These are phyloP conservation scores for Enchytraeus crypticus DNA, from an alignment of 2,888 invertebrate species.

Conservation along the genomic window DNA sequence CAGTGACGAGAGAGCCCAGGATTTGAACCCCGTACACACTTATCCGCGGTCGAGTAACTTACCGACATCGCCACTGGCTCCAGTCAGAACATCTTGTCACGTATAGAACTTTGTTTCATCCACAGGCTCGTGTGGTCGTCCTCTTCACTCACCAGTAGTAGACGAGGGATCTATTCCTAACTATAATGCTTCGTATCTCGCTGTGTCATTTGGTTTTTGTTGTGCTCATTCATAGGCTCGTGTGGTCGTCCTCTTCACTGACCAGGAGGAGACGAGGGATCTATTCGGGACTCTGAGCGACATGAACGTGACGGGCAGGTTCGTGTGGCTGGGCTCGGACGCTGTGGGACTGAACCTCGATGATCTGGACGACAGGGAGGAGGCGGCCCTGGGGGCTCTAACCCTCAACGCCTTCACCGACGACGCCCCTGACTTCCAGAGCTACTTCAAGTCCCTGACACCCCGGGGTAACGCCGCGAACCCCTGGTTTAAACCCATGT, in stretches of 20 bases:
- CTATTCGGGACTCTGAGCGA: slow-evolving; percentile 29
- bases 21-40: too few relatives aligned
- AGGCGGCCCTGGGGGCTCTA: slow-evolving; percentile 29
- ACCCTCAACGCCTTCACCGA: slow-evolving; percentile 20
- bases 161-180: slow-evolving; percentile 26
- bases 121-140: slow-evolving; percentile 32
- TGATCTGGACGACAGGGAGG: slow-evolving; percentile 23
- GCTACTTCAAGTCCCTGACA: slow-evolving; percentile 28
- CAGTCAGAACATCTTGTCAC: too few relatives aligned
- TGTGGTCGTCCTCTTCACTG: slow-evolving; percentile 37
- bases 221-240: slow-evolving; percentile 24
- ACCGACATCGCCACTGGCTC: too few relatives aligned
- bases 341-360: slow-evolving; percentile 26
- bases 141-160: slow-evolving; percentile 36
- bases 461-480: slow-evolving; percentile 24
- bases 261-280: slow-evolving; percentile 31
- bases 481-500: slow-evolving; percentile 35
- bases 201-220: too few relatives aligned
- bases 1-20: too few relatives aligned
- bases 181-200: too few relatives aligned
- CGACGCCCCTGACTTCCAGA: slow-evolving; percentile 22
- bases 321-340: slow-evolving; percentile 41
- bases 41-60: too few relatives aligned
- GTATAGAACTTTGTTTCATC: too few relatives aligned
- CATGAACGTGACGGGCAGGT: slow-evolving; percentile 28